Conservation (phyloP, 2,797 vertebrate species). For the Austrolebias charrua region DNA sequence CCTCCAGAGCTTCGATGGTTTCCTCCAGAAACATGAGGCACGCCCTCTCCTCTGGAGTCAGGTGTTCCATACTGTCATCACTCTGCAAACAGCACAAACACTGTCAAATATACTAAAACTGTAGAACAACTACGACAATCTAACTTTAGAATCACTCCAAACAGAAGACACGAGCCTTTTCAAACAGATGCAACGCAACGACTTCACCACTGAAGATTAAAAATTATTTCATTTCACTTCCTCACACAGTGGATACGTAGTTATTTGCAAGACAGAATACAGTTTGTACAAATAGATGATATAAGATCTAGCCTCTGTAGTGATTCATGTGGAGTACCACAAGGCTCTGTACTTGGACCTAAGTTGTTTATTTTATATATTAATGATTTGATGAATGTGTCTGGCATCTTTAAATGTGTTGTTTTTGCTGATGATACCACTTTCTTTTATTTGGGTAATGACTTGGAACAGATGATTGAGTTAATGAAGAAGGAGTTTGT, state of each 20-base stretch:
- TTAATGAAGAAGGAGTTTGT: no score
- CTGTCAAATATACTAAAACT: background rate
- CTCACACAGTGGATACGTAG: background rate
- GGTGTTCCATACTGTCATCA: conserved; percentile 86
- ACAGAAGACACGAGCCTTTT: background rate
- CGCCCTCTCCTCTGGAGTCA: conserved; percentile 90
- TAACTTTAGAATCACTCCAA: background rate
- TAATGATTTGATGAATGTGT: no score
- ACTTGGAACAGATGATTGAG: no score
- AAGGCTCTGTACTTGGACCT: no score
- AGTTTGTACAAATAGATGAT: no score
- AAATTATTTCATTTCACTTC: conserved; percentile 22
- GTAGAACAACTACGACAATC: background rate
- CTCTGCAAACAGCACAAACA: conserved; percentile 73
- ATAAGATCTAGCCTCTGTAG: no score
- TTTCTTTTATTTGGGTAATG: no score
- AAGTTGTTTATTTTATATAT: no score
- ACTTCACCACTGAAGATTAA: conserved; percentile 15
- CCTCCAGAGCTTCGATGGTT: conserved; percentile 89
- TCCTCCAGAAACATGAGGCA: conserved; percentile 92
- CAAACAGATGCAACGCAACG: conserved; percentile 35
- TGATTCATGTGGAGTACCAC: no score
- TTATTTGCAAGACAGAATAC: no score
- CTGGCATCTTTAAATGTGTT: no score
- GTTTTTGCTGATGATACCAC: no score